These are phyloP conservation scores for Parnassius orleans DNA, from an alignment of 2,888 invertebrate species.

Conservation along the genomic window DNA sequence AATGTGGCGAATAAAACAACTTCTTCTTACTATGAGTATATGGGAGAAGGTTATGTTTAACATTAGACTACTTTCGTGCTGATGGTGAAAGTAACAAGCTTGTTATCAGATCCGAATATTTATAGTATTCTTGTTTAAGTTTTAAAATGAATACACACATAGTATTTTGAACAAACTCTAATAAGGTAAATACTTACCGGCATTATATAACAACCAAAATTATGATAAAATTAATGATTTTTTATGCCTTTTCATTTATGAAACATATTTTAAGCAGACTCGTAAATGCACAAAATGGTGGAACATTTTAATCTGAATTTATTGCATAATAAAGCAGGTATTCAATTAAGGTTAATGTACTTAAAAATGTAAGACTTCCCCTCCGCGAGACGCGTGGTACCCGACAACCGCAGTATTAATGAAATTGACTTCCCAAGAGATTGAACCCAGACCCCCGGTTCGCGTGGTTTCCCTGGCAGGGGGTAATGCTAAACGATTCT, in stretches of 20 bases:
- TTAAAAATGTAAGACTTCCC: constrained; percentile 67
- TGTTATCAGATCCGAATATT: too few relatives aligned
- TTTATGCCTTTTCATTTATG: background rate
- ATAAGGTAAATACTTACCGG: too few relatives aligned
- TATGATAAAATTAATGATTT: background rate
- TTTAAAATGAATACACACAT: too few relatives aligned
- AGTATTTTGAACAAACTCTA: too few relatives aligned
- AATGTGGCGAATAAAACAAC: too few relatives aligned
- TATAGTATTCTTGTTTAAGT: too few relatives aligned
- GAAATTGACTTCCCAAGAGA: constrained; percentile 75
- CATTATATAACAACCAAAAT: too few relatives aligned
- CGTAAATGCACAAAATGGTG: constrained; percentile 21
- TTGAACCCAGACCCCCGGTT: constrained; percentile 44
- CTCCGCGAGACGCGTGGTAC: constrained; percentile 41
- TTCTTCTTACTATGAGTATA: too few relatives aligned
- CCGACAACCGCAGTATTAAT: constrained; percentile 69
- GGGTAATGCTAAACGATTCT: constrained; percentile 32
- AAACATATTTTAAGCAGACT: background rate
- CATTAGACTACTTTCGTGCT: too few relatives aligned
- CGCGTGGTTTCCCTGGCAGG: constrained; percentile 47
- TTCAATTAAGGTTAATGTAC: constrained; percentile 71
- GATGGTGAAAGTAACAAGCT: too few relatives aligned
- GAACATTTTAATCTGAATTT: constrained; percentile 65
- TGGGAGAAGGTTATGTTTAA: too few relatives aligned
- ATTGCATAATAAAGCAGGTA: constrained; percentile 63